Conservation (phyloP, 37 sponge, comb jelly and placozoan species). For the Cladorhizidae sp. region DNA sequence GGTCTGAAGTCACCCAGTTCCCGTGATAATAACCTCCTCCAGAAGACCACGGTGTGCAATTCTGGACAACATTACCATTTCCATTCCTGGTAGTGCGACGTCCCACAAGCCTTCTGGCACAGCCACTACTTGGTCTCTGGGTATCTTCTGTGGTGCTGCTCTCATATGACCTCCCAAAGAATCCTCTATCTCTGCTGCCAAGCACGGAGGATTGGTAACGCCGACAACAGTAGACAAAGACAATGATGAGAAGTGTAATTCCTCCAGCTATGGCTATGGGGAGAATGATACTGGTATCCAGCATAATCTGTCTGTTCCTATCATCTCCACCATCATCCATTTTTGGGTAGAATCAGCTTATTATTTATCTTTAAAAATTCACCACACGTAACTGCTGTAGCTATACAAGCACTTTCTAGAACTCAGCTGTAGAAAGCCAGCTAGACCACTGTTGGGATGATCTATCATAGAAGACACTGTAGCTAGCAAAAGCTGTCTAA, state of each 20-base stretch:
- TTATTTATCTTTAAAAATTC: no score
- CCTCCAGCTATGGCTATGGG: conserved; percentile 1
- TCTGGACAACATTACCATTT: not conserved
- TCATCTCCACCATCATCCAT: not conserved
- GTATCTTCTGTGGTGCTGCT: not conserved
- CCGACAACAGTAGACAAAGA: not conserved
- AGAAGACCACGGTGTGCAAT: not conserved
- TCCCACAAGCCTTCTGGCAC: not conserved
- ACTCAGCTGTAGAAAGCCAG: no score
- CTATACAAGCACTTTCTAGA: no score
- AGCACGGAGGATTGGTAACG: not conserved
- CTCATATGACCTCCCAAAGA: not conserved
- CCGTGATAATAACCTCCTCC: not conserved
- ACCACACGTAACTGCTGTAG: no score
- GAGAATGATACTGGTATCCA: conserved; percentile 4
- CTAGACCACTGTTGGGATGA: no score
- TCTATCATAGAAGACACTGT: no score
- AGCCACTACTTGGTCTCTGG: no score
- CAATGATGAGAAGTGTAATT: not conserved
- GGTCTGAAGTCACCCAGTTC: not conserved
- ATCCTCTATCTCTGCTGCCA: not conserved
- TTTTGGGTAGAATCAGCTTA: no score
- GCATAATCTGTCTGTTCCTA: not conserved
- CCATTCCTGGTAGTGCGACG: not conserved
- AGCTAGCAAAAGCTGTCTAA: no score